Evolutionary conservation across 2,113 vertebrate genomes (phyloP).

Genomic region (Podarcis cretensis): DNA sequence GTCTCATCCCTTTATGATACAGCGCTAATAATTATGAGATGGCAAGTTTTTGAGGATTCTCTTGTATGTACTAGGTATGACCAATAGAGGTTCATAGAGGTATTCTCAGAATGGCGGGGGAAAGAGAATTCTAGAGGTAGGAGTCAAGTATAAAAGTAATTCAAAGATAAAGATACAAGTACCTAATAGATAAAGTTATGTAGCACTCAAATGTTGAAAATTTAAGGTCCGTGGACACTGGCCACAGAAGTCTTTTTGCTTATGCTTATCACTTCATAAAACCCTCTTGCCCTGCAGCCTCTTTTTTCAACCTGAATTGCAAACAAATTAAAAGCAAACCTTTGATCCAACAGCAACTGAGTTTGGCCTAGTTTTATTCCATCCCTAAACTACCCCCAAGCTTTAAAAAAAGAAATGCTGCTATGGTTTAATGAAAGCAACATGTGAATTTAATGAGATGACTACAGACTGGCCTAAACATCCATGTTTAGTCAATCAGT

Average conservation of each 20-base stretch:
- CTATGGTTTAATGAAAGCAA: conserved; percentile 69
- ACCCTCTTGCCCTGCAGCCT: accelerated
- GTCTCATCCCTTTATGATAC: not conserved
- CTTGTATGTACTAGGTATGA: not conserved
- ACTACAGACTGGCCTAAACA: conserved; percentile 49
- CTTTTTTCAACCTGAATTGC: conserved; percentile 8
- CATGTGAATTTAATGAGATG: conserved; percentile 51
- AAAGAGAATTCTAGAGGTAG: not conserved
- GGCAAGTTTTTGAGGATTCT: not conserved
- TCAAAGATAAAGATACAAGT: not conserved
- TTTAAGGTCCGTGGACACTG: not conserved
- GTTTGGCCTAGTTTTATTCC: conserved; percentile 53
- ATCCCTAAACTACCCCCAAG: not conserved
- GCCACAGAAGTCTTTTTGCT: not conserved
- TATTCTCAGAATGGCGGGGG: not conserved
- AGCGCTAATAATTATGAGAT: not conserved
- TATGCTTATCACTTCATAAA: not conserved
- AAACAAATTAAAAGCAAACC: conserved; percentile 51
- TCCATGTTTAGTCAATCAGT: conserved; percentile 24
- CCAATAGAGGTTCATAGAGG: not conserved
- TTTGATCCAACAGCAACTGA: conserved; percentile 42
- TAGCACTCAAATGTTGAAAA: not conserved
- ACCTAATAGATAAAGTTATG: not conserved
- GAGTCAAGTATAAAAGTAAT: not conserved
- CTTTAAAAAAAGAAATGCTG: not conserved